phyloP scores from a whole-genome alignment of 2,797 vertebrate genomes.

The Onychomys leucogaster region DNA sequence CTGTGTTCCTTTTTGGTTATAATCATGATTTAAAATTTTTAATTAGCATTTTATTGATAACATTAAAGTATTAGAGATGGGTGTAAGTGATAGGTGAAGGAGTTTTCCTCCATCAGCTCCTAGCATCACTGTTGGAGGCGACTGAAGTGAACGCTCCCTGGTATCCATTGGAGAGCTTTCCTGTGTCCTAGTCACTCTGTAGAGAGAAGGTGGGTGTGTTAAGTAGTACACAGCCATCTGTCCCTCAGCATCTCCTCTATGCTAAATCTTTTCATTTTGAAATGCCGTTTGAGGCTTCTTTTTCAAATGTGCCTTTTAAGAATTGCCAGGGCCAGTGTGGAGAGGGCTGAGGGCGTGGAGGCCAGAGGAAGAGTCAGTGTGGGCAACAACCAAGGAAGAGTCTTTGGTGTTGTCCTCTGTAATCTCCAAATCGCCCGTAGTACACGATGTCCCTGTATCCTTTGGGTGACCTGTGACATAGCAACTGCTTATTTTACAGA shows the following conservation, averaged over 20 bases:
- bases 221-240: conserved; percentile 53
- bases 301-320: conserved; percentile 62
- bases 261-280: conserved; percentile 50
- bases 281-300: conserved; percentile 17
- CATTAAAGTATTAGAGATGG: conserved; percentile 7
- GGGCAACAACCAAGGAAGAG: background rate
- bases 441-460: background rate
- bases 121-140: background rate
- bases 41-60: conserved; percentile 22
- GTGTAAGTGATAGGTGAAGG: conserved; percentile 11
- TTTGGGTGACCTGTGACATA: background rate
- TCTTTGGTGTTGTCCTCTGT: background rate
- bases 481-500: conserved; percentile 54
- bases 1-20: conserved; percentile 17
- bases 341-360: background rate
- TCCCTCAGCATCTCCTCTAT: conserved; percentile 9
- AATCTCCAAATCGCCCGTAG: conserved; percentile 14
- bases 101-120: background rate
- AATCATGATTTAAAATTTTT: background rate
- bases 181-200: background rate
- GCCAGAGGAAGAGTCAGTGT: background rate
- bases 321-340: conserved; percentile 15
- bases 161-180: background rate
- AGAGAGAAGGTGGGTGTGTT: background rate
- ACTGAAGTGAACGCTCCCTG: conserved; percentile 1